These are phyloP conservation scores for Coenonympha glycerion DNA, from an alignment of 2,888 invertebrate genomes.

Conservation along the genomic window DNA sequence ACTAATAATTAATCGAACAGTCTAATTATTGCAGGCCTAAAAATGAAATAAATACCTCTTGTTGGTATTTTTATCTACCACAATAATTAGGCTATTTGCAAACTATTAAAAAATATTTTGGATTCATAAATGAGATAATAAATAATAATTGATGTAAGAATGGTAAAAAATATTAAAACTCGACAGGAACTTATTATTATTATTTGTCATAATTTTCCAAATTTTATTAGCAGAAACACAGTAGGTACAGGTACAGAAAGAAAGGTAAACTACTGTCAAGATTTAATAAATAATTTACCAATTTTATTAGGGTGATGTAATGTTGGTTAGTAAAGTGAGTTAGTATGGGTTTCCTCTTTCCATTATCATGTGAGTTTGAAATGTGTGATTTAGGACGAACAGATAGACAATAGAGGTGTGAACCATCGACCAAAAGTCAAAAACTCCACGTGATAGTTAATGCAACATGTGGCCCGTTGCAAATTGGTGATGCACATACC, in stretches of 20 bases:
- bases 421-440: constrained; percentile 49
- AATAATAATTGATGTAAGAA: background rate
- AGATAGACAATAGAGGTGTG: constrained; percentile 68
- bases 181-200: background rate
- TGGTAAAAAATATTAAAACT: background rate
- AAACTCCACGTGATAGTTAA: constrained; percentile 46
- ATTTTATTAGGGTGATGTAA: background rate
- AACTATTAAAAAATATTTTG: too few species aligned
- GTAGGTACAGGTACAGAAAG: too few species aligned
- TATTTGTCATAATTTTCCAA: background rate
- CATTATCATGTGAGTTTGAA: constrained; percentile 60
- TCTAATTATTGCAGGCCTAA: background rate
- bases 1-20: background rate
- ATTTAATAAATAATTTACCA: constrained; percentile 2
- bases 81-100: constrained; percentile 2
- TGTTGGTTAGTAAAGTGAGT: constrained; percentile 49
- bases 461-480: constrained; percentile 46
- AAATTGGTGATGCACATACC: constrained; percentile 45
- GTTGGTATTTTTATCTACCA: background rate
- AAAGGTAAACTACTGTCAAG: constrained; percentile 2
- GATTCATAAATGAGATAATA: too few species aligned
- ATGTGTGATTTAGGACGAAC: constrained; percentile 70
- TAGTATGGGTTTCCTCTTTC: constrained; percentile 64
- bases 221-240: background rate
- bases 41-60: background rate